Evolutionary conservation across 2,888 invertebrate species (phyloP).

Genomic region (Norana najaformis): DNA sequence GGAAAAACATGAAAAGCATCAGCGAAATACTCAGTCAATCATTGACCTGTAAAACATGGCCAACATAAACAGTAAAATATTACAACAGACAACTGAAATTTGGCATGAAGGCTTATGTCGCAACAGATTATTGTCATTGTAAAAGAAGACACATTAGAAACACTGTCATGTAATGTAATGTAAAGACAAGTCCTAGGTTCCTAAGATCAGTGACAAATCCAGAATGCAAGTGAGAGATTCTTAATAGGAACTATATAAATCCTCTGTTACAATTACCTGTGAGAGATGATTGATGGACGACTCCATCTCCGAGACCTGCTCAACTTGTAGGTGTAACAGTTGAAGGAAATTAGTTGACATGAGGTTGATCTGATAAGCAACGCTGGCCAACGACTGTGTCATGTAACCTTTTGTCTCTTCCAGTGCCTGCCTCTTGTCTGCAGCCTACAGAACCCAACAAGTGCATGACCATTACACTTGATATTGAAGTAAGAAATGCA

Average conservation of each 20-base stretch:
- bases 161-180: neutral
- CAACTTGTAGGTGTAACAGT: constrained; percentile 87
- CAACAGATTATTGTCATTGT: neutral
- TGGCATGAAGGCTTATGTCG: too few relatives aligned
- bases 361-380: constrained; percentile 97
- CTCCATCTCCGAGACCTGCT: constrained; percentile 93
- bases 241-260: neutral
- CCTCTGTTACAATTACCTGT: constrained; percentile 68
- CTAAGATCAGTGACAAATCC: neutral
- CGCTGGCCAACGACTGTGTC: constrained; percentile 95
- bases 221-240: neutral
- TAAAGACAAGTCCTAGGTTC: neutral
- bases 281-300: constrained; percentile 97
- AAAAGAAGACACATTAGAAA: neutral
- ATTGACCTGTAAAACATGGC: too few relatives aligned
- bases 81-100: neutral
- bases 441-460: constrained; percentile 72
- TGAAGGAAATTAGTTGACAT: constrained; percentile 94
- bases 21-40: neutral
- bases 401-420: constrained; percentile 98
- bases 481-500: neutral
- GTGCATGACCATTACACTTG: neutral
- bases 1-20: neutral
- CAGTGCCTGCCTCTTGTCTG: constrained; percentile 87
- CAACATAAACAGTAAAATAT: neutral